Percentiles rank a stretch among this genome's conserved stretches.
These are phyloP conservation scores for Etheostoma cragini DNA, from an alignment of 2,113 vertebrate species.

Conservation along the genomic window DNA sequence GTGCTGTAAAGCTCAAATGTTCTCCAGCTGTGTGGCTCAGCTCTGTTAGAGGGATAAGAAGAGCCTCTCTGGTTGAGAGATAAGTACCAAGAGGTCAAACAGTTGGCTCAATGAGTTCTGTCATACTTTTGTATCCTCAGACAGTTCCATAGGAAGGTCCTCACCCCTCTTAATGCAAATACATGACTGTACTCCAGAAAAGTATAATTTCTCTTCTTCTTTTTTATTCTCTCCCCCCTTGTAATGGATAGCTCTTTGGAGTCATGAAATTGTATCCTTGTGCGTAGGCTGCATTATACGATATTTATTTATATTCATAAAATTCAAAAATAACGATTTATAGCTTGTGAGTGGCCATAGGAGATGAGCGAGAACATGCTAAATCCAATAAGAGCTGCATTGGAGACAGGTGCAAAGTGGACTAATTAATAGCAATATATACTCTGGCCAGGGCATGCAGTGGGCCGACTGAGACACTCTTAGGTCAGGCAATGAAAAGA, in stretches of 20 bases:
- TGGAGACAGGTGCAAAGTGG: slow-evolving; percentile 80
- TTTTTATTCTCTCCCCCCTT: slow-evolving; percentile 27
- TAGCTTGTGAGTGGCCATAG: slow-evolving; percentile 61
- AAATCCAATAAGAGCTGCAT: slow-evolving; percentile 76
- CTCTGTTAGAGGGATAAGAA: slow-evolving; percentile 60
- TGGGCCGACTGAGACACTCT: slow-evolving; percentile 73
- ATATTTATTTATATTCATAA: slow-evolving; percentile 82
- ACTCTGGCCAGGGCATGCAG: slow-evolving; percentile 75
- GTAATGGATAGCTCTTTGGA: slow-evolving; percentile 66
- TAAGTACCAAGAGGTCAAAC: slow-evolving; percentile 66
- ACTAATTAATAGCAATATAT: slow-evolving; percentile 84
- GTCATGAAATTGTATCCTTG: slow-evolving; percentile 60
- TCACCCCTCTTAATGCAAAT: slow-evolving; percentile 71
- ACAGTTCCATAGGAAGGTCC: slow-evolving; percentile 56
- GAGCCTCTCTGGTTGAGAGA: slow-evolving; percentile 61
- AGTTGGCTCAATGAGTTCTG: slow-evolving; percentile 51
- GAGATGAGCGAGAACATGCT: slow-evolving; percentile 67
- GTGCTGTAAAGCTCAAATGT: slow-evolving; percentile 57
- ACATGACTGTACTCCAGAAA: slow-evolving; percentile 59
- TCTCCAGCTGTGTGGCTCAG: slow-evolving; percentile 60
- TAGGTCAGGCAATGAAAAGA: slow-evolving; percentile 84
- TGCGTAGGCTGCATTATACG: slow-evolving; percentile 63
- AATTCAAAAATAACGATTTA: slow-evolving; percentile 66
- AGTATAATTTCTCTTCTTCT: slow-evolving; percentile 23
- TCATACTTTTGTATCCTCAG: slow-evolving; percentile 50